Evolutionary conservation across 1,140 invertebrate species (phyloP).

Genomic region (Bombus huntii): DNA sequence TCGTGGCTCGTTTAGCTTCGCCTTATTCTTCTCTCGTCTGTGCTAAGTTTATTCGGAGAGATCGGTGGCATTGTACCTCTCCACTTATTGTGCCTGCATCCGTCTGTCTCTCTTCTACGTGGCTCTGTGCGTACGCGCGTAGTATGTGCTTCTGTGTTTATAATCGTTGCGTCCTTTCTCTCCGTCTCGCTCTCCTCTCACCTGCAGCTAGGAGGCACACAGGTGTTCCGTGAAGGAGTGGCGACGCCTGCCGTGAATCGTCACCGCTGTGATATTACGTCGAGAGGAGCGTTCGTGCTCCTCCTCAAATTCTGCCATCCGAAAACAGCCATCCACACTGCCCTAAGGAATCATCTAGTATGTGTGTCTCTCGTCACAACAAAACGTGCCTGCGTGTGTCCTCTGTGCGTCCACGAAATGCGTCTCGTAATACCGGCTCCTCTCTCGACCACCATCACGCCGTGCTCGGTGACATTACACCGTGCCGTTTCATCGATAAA

Average conservation of each 20-base stretch:
- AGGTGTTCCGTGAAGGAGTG: slow-evolving; percentile 65
- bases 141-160: slow-evolving; percentile 67
- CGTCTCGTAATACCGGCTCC: slow-evolving; percentile 16
- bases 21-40: not conserved
- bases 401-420: not conserved
- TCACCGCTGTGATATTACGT: slow-evolving; percentile 58
- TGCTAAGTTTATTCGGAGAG: slow-evolving; percentile 19
- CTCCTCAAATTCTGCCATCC: slow-evolving; percentile 57
- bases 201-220: slow-evolving; percentile 59
- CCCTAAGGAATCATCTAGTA: slow-evolving; percentile 26
- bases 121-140: slow-evolving; percentile 37
- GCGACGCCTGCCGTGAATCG: slow-evolving; percentile 57
- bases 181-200: slow-evolving; percentile 64
- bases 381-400: not conserved
- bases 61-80: slow-evolving; percentile 1
- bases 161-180: slow-evolving; percentile 68
- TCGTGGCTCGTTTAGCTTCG: slow-evolving; percentile 4
- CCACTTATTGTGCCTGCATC: slow-evolving; percentile 29
- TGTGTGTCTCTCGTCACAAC: not conserved
- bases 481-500: slow-evolving; percentile 16
- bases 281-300: not conserved
- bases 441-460: slow-evolving; percentile 16
- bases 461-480: not conserved
- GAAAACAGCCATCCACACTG: slow-evolving; percentile 54
- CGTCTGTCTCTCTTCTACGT: slow-evolving; percentile 36